Conservation (phyloP, 2,888 invertebrate genomes). For the Electrophaes corylata region DNA sequence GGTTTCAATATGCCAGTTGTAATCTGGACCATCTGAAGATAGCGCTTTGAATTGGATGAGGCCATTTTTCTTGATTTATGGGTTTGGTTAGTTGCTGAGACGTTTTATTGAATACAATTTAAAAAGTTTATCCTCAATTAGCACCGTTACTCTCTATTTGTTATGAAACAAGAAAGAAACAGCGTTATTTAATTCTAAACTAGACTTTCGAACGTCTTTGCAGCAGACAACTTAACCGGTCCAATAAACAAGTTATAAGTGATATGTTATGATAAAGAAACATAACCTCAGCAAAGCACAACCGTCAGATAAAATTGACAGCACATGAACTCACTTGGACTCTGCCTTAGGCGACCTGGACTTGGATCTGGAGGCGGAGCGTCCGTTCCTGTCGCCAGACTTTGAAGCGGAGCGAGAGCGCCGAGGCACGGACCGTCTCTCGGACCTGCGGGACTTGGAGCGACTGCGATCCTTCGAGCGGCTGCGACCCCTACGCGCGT, state of each 20-base stretch:
- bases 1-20: slow-evolving; percentile 34
- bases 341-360: slow-evolving; percentile 70
- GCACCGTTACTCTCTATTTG: too few species aligned
- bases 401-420: slow-evolving; percentile 42
- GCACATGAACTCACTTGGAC: slow-evolving; percentile 72
- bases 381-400: slow-evolving; percentile 57
- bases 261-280: slow-evolving; percentile 32
- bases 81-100: neutral
- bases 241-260: neutral
- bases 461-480: slow-evolving; percentile 66
- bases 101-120: neutral
- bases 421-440: slow-evolving; percentile 36
- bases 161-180: neutral
- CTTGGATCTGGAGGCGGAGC: slow-evolving; percentile 57
- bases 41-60: slow-evolving; percentile 49
- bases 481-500: slow-evolving; percentile 68
- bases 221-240: neutral
- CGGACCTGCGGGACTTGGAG: slow-evolving; percentile 53
- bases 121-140: neutral
- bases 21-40: slow-evolving; percentile 53
- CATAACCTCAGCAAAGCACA: slow-evolving; percentile 53
- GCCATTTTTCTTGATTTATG: slow-evolving; percentile 47
- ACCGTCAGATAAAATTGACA: slow-evolving; percentile 61
- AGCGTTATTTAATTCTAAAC: neutral
- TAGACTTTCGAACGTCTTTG: neutral